Conservation (phyloP, 92 coral and sea anemone genomes). For the Montipora capitata region DNA sequence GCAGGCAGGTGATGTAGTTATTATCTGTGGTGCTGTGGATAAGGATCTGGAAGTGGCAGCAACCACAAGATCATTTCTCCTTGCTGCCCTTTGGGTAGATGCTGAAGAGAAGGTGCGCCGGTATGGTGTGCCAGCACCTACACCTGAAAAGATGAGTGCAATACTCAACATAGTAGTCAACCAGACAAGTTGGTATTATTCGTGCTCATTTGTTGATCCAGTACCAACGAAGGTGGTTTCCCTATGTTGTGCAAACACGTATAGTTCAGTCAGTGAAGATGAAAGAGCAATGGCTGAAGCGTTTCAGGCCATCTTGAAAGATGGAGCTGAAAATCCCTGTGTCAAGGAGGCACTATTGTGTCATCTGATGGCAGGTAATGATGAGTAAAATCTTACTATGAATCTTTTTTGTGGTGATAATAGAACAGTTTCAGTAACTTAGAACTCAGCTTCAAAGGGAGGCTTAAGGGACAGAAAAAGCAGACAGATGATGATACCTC, state of each 20-base stretch:
- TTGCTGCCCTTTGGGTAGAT: conserved; percentile 62
- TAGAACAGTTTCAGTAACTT: too few species aligned
- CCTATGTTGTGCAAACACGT: conserved; percentile 58
- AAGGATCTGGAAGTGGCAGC: conserved; percentile 58
- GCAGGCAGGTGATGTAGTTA: not conserved
- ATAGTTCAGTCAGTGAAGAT: not conserved
- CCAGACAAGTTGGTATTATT: conserved; percentile 64
- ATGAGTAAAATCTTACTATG: too few species aligned
- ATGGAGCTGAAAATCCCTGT: conserved; percentile 38
- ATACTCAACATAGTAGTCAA: conserved; percentile 40
- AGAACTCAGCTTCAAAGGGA: too few species aligned
- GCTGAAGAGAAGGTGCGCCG: conserved; percentile 7
- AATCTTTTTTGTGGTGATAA: too few species aligned
- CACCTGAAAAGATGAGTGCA: conserved; percentile 47
- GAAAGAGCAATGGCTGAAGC: not conserved
- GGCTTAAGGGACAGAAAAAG: too few species aligned
- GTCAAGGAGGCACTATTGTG: conserved; percentile 58
- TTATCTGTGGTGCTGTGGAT: conserved; percentile 69
- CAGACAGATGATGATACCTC: too few species aligned
- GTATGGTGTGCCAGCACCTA: conserved; percentile 67
- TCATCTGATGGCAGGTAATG: conserved; percentile 76
- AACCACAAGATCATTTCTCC: conserved; percentile 53
- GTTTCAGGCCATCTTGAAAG: conserved; percentile 57
- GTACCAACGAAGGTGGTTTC: conserved; percentile 69
- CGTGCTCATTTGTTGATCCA: conserved; percentile 8